phyloP scores from a whole-genome alignment of 2,113 vertebrate genomes.

The Cottus gobio region DNA sequence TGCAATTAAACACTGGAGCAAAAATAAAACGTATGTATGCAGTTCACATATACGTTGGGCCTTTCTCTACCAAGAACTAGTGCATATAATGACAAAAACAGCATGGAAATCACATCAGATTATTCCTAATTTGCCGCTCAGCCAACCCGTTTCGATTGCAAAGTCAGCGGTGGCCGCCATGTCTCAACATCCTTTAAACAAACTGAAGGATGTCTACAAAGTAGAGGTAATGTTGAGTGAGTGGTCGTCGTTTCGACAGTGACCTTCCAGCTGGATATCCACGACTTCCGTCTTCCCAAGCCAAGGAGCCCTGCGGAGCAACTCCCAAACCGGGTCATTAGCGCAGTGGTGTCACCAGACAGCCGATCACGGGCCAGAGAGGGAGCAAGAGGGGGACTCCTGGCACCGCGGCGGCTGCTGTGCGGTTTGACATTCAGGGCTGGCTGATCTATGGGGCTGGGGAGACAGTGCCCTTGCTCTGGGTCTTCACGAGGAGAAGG shows the following conservation, averaged over 20 bases:
- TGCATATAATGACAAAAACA: slow-evolving; percentile 12
- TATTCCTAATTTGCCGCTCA: neutral
- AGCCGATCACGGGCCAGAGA: slow-evolving; percentile 84
- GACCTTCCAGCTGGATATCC: slow-evolving; percentile 85
- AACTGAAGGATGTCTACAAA: slow-evolving; percentile 62
- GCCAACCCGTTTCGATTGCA: neutral
- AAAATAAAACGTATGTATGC: slow-evolving; percentile 40
- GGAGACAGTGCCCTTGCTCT: slow-evolving; percentile 85
- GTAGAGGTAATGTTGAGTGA: slow-evolving; percentile 50
- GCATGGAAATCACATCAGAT: neutral
- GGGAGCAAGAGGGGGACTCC: slow-evolving; percentile 81
- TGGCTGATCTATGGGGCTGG: slow-evolving; percentile 86
- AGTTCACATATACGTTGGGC: slow-evolving; percentile 33
- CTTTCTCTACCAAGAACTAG: slow-evolving; percentile 5
- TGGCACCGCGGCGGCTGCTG: slow-evolving; percentile 83
- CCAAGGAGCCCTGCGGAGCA: slow-evolving; percentile 80
- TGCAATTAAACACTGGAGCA: slow-evolving; percentile 70
- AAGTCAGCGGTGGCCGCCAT: slow-evolving; percentile 9
- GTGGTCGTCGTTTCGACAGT: slow-evolving; percentile 72
- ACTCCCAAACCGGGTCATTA: slow-evolving; percentile 86
- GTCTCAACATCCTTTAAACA: slow-evolving; percentile 15
- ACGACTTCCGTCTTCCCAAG: slow-evolving; percentile 82
- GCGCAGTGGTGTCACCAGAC: slow-evolving; percentile 85
- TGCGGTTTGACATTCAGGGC: slow-evolving; percentile 85
- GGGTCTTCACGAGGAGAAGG: slow-evolving; percentile 81